phyloP scores from a whole-genome alignment of 2,113 vertebrate genomes.

The Zosterops hypoxanthus region DNA sequence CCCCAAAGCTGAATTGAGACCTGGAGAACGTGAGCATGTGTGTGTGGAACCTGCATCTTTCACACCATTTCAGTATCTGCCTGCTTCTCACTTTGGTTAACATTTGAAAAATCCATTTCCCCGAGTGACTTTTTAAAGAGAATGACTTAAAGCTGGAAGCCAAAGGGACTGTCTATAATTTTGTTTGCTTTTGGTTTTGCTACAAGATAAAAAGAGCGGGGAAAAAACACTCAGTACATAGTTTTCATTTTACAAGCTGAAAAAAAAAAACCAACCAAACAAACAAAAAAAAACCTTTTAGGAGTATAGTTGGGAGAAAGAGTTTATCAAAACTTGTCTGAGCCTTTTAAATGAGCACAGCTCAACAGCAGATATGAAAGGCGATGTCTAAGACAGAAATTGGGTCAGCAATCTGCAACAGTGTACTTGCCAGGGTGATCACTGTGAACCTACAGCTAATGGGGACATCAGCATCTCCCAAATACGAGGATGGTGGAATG shows the following conservation, averaged over 20 bases:
- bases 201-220: background rate
- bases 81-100: slow-evolving; percentile 58
- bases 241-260: slow-evolving; percentile 39
- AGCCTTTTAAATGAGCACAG: slow-evolving; percentile 67
- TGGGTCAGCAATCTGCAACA: slow-evolving; percentile 70
- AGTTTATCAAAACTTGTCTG: slow-evolving; percentile 69
- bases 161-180: slow-evolving; percentile 33
- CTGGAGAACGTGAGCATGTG: background rate
- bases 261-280: background rate
- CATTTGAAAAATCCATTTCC: slow-evolving; percentile 56
- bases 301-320: slow-evolving; percentile 31
- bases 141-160: slow-evolving; percentile 68
- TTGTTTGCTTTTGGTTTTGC: slow-evolving; percentile 45
- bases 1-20: background rate
- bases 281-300: background rate
- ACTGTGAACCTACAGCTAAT: slow-evolving; percentile 60
- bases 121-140: slow-evolving; percentile 48
- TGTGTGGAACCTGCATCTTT: slow-evolving; percentile 21
- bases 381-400: slow-evolving; percentile 64
- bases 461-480: slow-evolving; percentile 49
- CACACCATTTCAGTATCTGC: slow-evolving; percentile 42
- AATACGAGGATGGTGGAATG: slow-evolving; percentile 18
- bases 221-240: background rate
- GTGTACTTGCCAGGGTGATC: slow-evolving; percentile 67
- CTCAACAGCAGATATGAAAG: slow-evolving; percentile 58